These are phyloP conservation scores for Hydroisotoma schaefferi DNA, from an alignment of 2,888 invertebrate genomes.

Conservation along the genomic window DNA sequence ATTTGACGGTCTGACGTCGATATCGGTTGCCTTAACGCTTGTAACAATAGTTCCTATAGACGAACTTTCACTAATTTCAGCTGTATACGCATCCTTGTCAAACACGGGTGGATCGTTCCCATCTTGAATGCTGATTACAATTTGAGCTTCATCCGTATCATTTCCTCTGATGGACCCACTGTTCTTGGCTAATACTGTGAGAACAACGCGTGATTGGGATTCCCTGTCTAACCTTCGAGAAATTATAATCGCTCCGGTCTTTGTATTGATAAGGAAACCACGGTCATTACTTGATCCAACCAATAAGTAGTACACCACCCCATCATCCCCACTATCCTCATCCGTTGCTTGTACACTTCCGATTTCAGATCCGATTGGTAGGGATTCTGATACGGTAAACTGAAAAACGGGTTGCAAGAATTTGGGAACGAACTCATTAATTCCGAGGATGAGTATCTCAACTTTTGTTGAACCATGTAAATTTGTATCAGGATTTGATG, in stretches of 20 bases:
- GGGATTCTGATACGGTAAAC: constrained; percentile 84
- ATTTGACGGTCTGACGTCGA: constrained; percentile 84
- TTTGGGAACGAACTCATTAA: constrained; percentile 91
- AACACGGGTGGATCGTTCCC: constrained; percentile 96
- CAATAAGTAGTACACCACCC: constrained; percentile 71
- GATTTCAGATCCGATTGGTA: constrained; percentile 82
- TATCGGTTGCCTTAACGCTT: constrained; percentile 80
- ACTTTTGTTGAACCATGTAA: constrained; percentile 68
- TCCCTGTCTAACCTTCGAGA: constrained; percentile 76
- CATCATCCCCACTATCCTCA: constrained; percentile 77
- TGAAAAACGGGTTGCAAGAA: constrained; percentile 90
- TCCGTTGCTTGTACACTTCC: constrained; percentile 89
- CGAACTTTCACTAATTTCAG: constrained; percentile 76
- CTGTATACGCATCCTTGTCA: constrained; percentile 70
- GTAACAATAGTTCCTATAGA: constrained; percentile 68
- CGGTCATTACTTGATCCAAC: constrained; percentile 67
- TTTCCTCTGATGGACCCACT: constrained; percentile 89
- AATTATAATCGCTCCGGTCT: constrained; percentile 73
- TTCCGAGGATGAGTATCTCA: constrained; percentile 72
- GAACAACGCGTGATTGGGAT: constrained; percentile 62
- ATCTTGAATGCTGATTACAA: constrained; percentile 88
- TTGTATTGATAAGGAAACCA: constrained; percentile 75
- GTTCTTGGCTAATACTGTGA: constrained; percentile 92
- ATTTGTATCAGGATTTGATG: constrained; percentile 75
- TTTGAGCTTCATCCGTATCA: constrained; percentile 91